Percentiles rank a stretch among this genome's conserved stretches.
Evolutionary conservation across 2,113 vertebrate species (phyloP).

Genomic region (Chitala chitala): DNA sequence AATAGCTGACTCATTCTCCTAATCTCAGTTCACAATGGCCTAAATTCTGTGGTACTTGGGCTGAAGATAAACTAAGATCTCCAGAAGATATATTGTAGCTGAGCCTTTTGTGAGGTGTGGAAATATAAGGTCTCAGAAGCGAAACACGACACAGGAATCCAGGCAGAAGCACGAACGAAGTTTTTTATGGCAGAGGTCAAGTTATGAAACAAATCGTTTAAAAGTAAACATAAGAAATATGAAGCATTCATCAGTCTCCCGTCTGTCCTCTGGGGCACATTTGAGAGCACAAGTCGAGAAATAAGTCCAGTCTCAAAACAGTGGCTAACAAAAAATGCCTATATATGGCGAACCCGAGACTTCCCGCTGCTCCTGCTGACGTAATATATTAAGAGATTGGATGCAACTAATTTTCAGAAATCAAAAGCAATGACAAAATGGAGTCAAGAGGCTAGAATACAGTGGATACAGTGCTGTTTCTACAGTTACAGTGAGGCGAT

Average conservation of each 20-base stretch:
- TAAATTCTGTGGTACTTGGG: not conserved
- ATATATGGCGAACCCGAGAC: too few species aligned
- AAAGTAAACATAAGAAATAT: not conserved
- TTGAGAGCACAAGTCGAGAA: not conserved
- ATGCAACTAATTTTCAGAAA: not conserved
- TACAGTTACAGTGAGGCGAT: slow-evolving; percentile 25
- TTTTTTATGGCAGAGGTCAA: not conserved
- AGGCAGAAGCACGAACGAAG: too few species aligned
- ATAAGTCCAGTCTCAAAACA: not conserved
- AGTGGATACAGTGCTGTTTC: not conserved
- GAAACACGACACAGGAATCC: too few species aligned
- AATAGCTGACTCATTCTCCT: too few species aligned
- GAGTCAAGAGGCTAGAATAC: not conserved
- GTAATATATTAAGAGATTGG: not conserved
- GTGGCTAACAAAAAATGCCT: not conserved
- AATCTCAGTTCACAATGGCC: too few species aligned
- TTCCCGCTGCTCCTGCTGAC: not conserved
- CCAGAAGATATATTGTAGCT: not conserved
- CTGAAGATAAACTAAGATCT: not conserved
- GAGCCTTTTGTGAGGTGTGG: too few species aligned
- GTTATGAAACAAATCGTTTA: not conserved
- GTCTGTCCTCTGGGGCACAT: not conserved
- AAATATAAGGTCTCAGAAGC: too few species aligned
- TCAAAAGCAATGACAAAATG: not conserved
- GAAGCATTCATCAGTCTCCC: not conserved